These are phyloP conservation scores for Paguma larvata DNA, from an alignment of 2,797 vertebrate genomes.

Conservation along the genomic window DNA sequence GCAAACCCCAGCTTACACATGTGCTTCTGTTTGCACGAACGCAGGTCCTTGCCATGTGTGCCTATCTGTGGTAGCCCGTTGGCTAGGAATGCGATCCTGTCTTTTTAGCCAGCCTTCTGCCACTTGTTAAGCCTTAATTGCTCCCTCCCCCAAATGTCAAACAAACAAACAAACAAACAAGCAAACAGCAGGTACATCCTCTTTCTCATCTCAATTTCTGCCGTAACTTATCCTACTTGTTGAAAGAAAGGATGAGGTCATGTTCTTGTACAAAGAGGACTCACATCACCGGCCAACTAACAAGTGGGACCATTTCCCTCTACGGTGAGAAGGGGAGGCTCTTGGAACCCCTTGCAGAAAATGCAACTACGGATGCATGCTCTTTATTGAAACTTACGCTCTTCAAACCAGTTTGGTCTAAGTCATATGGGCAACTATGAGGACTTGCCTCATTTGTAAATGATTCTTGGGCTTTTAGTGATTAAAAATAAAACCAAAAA, in stretches of 20 bases:
- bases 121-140: background rate
- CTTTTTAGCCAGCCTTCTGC: background rate
- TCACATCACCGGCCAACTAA: background rate
- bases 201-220: background rate
- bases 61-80: background rate
- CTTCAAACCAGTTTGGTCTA: background rate
- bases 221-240: background rate
- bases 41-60: background rate
- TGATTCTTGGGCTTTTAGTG: background rate
- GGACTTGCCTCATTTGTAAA: conserved; percentile 1
- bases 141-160: background rate
- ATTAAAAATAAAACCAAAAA: background rate
- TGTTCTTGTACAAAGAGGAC: background rate
- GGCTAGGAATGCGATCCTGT: background rate
- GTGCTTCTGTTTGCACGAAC: background rate
- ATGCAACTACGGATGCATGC: background rate
- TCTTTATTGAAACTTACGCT: background rate
- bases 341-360: background rate
- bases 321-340: background rate
- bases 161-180: background rate
- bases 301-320: background rate
- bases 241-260: background rate
- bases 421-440: background rate
- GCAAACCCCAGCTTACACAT: background rate
- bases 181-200: background rate